A percentile compares a stretch with the other conserved stretches of the same genome.
These are phyloP conservation scores for Trichomycterus rosablanca DNA, from an alignment of 2,113 vertebrate genomes.

Conservation along the genomic window DNA sequence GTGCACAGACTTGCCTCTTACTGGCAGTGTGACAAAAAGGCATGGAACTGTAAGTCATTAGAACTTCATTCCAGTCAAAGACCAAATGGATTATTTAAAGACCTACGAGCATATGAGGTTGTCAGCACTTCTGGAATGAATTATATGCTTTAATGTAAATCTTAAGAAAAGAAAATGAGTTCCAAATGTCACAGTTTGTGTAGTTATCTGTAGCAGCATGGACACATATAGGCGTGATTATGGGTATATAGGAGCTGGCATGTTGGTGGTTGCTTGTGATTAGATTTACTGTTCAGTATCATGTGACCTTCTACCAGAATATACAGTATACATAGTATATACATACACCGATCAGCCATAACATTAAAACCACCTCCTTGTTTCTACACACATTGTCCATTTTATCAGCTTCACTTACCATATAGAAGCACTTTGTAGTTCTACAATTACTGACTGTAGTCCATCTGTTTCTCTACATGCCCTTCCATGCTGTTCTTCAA, in stretches of 20 bases:
- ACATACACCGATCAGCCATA: too few relatives aligned
- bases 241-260: slow-evolving; percentile 27
- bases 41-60: slow-evolving; percentile 30
- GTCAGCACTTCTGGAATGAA: slow-evolving; percentile 28
- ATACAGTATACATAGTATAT: too few relatives aligned
- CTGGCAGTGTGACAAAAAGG: slow-evolving; percentile 35
- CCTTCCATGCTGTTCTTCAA: too few relatives aligned
- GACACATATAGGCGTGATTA: slow-evolving; percentile 7
- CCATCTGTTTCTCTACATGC: too few relatives aligned
- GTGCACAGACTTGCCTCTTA: slow-evolving; percentile 28
- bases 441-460: too few relatives aligned
- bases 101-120: slow-evolving; percentile 21
- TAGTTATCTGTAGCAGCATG: slow-evolving; percentile 37
- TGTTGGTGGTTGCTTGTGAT: too few relatives aligned
- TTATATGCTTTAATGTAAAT: slow-evolving; percentile 18
- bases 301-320: too few relatives aligned
- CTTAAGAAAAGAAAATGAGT: not conserved
- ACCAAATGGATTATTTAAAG: slow-evolving; percentile 35
- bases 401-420: too few relatives aligned
- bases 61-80: slow-evolving; percentile 43
- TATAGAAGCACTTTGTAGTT: too few relatives aligned
- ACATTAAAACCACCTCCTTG: too few relatives aligned
- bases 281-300: too few relatives aligned
- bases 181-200: slow-evolving; percentile 32
- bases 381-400: too few relatives aligned